Conservation (phyloP, 2,888 invertebrate genomes). For the Habrosyne pyritoides region DNA sequence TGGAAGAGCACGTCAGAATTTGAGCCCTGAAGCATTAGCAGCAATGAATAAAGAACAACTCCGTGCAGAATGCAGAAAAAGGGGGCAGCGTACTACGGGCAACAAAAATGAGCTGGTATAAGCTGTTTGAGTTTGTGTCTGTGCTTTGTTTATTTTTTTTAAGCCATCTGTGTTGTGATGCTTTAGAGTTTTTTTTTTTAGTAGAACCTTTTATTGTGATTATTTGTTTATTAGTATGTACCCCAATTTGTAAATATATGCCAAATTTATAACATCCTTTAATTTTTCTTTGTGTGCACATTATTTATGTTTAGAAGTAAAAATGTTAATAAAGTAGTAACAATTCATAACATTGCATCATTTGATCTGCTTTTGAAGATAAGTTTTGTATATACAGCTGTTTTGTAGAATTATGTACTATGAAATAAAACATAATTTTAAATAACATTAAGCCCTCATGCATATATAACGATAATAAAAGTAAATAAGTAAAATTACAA, state of each 20-base stretch:
- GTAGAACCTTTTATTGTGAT: conserved; percentile 30
- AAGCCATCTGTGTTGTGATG: conserved; percentile 64
- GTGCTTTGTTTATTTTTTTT: conserved; percentile 65
- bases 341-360: conserved; percentile 27
- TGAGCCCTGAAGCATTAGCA: conserved; percentile 79
- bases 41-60: conserved; percentile 88
- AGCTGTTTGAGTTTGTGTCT: conserved; percentile 68
- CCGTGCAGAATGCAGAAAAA: conserved; percentile 86
- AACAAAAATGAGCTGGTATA: conserved; percentile 89
- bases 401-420: background rate
- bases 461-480: no score
- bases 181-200: conserved; percentile 47
- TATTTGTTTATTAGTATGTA: conserved; percentile 16
- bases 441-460: no score
- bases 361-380: conserved; percentile 24
- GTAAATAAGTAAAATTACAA: background rate
- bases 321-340: conserved; percentile 28
- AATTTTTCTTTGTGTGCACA: conserved; percentile 2
- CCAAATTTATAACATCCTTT: background rate
- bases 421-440: no score
- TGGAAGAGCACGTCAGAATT: conserved; percentile 70
- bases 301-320: conserved; percentile 14
- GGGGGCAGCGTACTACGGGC: conserved; percentile 87
- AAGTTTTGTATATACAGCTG: conserved; percentile 6
- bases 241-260: conserved; percentile 3